Conservation (phyloP, 2,113 vertebrate genomes). For the Malurus elegans region DNA sequence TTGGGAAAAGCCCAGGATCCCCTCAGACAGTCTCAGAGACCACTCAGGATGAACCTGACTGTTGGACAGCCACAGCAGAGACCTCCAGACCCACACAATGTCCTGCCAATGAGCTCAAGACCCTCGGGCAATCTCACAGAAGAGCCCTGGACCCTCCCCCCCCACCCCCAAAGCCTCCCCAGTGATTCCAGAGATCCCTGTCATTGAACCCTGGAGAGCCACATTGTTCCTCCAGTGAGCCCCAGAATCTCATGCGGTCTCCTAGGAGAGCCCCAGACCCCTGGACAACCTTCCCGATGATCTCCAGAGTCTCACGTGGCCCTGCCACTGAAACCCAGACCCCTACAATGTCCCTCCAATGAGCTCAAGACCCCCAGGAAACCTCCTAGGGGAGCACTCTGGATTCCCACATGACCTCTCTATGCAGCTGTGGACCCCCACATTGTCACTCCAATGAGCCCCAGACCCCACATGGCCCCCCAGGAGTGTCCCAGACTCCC, state of each 20-base stretch:
- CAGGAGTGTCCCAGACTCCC: neutral
- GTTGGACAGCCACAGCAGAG: too few species aligned
- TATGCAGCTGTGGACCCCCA: neutral
- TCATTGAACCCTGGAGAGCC: neutral
- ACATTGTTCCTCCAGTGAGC: neutral
- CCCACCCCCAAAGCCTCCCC: too few species aligned
- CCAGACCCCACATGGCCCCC: neutral
- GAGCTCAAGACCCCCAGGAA: neutral
- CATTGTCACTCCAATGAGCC: neutral
- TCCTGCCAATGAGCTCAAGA: neutral
- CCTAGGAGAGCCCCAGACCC: neutral
- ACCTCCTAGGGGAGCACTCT: neutral
- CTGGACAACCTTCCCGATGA: neutral
- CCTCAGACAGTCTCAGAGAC: neutral
- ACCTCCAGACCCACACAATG: neutral
- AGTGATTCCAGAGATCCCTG: neutral
- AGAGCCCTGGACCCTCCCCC: neutral
- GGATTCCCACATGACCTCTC: rapidly evolving
- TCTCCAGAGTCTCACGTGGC: neutral
- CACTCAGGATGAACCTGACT: too few species aligned
- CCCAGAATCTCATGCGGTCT: rapidly evolving
- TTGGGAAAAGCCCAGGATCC: neutral
- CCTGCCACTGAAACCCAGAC: neutral
- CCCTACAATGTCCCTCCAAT: neutral
- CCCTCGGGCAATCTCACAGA: neutral